Conservation (phyloP, 2,888 invertebrate genomes). For the Dioctria rufipes region DNA sequence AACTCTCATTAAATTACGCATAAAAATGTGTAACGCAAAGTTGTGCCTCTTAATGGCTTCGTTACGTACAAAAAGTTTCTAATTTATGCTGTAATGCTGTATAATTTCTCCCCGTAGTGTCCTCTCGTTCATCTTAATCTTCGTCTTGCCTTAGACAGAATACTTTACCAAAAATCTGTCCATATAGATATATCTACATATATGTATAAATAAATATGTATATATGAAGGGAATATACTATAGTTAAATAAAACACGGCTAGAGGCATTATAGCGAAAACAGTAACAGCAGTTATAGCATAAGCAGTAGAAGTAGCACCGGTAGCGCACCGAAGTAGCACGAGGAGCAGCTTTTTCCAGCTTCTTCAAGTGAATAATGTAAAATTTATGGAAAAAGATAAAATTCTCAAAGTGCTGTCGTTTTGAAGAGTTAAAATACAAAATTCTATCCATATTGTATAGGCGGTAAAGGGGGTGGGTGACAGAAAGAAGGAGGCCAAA, state of each 20-base stretch:
- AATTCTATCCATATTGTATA: slow-evolving; percentile 46
- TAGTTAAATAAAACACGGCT: slow-evolving; percentile 32
- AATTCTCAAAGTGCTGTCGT: slow-evolving; percentile 33
- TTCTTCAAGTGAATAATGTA: slow-evolving; percentile 45
- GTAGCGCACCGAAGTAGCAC: too few species aligned
- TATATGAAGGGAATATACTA: too few species aligned
- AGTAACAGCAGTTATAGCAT: background rate
- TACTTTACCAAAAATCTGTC: slow-evolving; percentile 12
- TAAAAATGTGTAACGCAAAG: slow-evolving; percentile 51
- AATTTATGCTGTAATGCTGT: slow-evolving; percentile 52
- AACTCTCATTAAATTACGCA: slow-evolving; percentile 57
- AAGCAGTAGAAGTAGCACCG: background rate
- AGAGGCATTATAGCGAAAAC: background rate
- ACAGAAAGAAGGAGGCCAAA: background rate
- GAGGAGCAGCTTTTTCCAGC: slow-evolving; percentile 1
- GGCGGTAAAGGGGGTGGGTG: background rate
- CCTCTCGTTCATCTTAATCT: background rate
- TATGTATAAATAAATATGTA: slow-evolving; percentile 13
- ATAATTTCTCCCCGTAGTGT: slow-evolving; percentile 37
- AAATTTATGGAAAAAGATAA: slow-evolving; percentile 55
- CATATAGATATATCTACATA: background rate
- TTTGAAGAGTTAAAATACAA: slow-evolving; percentile 50
- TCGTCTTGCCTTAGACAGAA: slow-evolving; percentile 12
- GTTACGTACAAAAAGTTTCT: slow-evolving; percentile 52
- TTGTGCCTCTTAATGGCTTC: slow-evolving; percentile 54